Evolutionary conservation across 2,113 vertebrate species (phyloP).

Genomic region (Bagarius yarrelli): DNA sequence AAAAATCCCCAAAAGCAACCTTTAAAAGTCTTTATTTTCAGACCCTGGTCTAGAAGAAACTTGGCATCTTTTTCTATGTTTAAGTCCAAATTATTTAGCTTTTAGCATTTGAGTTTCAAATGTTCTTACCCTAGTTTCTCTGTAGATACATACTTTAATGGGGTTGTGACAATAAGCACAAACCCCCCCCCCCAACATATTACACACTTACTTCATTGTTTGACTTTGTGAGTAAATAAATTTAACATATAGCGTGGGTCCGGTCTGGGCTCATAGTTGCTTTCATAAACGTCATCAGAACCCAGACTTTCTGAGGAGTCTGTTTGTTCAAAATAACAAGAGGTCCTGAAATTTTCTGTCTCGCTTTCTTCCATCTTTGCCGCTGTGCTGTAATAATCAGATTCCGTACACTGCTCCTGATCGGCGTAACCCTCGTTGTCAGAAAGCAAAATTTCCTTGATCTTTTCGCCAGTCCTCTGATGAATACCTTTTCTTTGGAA

Average conservation of each 20-base stretch:
- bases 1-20: neutral
- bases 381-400: neutral
- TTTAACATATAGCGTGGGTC: neutral
- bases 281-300: neutral
- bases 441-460: neutral
- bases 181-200: no score
- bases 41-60: neutral
- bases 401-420: neutral
- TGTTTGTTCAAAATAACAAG: neutral
- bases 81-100: neutral
- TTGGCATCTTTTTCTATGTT: no score
- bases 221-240: neutral
- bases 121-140: neutral
- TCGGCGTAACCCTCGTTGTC: neutral
- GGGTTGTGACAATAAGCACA: neutral
- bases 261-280: slow-evolving; percentile 45
- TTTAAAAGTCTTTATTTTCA: neutral
- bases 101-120: neutral
- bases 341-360: neutral
- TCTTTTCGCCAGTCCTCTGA: no score
- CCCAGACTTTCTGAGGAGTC: neutral
- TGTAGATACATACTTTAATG: neutral
- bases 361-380: neutral
- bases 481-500: neutral
- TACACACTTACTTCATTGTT: neutral